Evolutionary conservation across 1,140 invertebrate genomes (phyloP).

Genomic region (Tetragnatha versicolor): DNA sequence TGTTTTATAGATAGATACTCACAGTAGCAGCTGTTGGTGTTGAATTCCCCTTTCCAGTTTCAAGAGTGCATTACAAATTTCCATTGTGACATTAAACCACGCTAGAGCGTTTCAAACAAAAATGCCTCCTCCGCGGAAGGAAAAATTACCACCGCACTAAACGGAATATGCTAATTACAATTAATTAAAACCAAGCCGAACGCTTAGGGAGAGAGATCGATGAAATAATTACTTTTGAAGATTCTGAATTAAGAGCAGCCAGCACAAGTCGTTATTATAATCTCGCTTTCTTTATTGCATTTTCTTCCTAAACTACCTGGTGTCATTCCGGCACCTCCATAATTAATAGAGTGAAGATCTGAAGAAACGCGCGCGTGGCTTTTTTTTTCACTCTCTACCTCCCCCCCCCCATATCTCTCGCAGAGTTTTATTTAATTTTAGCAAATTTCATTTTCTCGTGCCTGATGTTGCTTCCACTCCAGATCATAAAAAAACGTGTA

Average conservation of each 20-base stretch:
- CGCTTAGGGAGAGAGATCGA: conserved; percentile 2
- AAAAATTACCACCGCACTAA: conserved; percentile 12
- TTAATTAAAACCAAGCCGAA: conserved; percentile 40
- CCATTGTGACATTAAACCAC: too few relatives aligned
- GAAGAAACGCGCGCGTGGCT: neutral
- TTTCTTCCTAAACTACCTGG: conserved; percentile 1
- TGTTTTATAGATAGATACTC: too few relatives aligned
- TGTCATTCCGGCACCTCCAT: conserved; percentile 13
- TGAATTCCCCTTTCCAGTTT: too few relatives aligned
- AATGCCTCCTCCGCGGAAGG: neutral
- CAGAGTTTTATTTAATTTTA: conserved; percentile 37
- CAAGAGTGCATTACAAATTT: too few relatives aligned
- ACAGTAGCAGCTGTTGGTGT: too few relatives aligned
- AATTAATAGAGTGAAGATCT: conserved; percentile 40
- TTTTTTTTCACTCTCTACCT: neutral
- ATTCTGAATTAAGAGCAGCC: neutral
- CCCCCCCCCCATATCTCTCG: neutral
- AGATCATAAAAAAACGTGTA: neutral
- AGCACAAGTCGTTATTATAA: conserved; percentile 16
- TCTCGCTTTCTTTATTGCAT: conserved; percentile 10
- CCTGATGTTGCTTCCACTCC: neutral
- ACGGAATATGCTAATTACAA: conserved; percentile 43
- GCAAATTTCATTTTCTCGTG: conserved; percentile 16
- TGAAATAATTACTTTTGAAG: conserved; percentile 39
- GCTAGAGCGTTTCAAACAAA: neutral